Conservation (phyloP, 2,888 invertebrate species). For the Tetramorium bicarinatum region DNA sequence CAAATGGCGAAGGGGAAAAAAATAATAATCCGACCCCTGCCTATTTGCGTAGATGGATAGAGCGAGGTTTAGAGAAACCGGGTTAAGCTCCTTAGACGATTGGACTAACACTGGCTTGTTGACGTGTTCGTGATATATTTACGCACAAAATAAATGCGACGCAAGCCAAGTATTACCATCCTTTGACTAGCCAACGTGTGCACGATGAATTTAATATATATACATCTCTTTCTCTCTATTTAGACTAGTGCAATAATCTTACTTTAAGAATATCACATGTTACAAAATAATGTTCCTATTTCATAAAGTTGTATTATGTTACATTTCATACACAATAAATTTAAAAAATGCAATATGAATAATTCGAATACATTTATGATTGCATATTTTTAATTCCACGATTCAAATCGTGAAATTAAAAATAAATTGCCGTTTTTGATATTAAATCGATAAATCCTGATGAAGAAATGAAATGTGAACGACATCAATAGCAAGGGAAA, state of each 20-base stretch:
- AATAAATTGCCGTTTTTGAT: slow-evolving; percentile 2
- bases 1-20: slow-evolving; percentile 11
- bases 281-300: neutral
- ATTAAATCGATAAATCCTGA: slow-evolving; percentile 6
- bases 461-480: neutral
- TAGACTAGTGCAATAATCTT: neutral
- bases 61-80: slow-evolving; percentile 24
- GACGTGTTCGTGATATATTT: slow-evolving; percentile 65
- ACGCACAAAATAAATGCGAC: slow-evolving; percentile 55
- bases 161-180: slow-evolving; percentile 19
- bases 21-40: slow-evolving; percentile 23
- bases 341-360: neutral
- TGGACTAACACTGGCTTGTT: slow-evolving; percentile 57
- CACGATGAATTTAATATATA: slow-evolving; percentile 6
- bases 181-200: slow-evolving; percentile 9
- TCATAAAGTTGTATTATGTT: neutral
- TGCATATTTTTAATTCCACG: neutral
- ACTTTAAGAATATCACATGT: neutral
- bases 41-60: slow-evolving; percentile 37
- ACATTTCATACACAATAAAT: neutral
- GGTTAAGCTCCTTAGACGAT: slow-evolving; percentile 44
- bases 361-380: neutral
- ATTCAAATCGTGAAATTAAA: neutral
- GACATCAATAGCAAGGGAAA: neutral
- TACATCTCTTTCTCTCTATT: neutral